Conservation (phyloP, 1,140 invertebrate genomes). For the Mycetomoellerius zeteki region DNA sequence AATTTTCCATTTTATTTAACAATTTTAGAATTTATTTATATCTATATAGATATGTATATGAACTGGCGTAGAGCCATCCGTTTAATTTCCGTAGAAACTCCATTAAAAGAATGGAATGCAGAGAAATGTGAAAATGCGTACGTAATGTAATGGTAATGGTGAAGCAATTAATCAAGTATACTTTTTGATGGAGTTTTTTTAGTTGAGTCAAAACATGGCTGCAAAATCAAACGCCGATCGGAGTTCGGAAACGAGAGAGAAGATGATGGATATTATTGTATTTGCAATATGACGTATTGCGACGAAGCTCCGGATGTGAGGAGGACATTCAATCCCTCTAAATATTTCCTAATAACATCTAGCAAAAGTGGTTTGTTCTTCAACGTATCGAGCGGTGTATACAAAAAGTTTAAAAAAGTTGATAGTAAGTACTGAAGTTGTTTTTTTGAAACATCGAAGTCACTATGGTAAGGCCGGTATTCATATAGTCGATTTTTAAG, state of each 20-base stretch:
- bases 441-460: background rate
- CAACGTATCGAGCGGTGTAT: constrained; percentile 76
- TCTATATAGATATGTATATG: background rate
- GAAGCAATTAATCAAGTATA: background rate
- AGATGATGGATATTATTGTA: constrained; percentile 91
- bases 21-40: background rate
- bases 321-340: constrained; percentile 80
- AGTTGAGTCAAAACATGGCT: background rate
- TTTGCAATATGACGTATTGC: constrained; percentile 94
- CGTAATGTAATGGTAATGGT: background rate
- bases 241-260: constrained; percentile 51
- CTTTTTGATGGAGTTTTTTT: background rate
- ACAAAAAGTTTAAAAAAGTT: constrained; percentile 32
- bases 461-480: background rate
- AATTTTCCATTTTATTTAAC: background rate
- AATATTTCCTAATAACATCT: constrained; percentile 89
- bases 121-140: background rate
- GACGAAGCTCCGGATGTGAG: constrained; percentile 89
- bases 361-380: constrained; percentile 88
- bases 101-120: background rate
- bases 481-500: too few species aligned
- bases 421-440: background rate
- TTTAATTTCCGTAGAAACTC: background rate
- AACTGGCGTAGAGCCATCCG: background rate
- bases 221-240: constrained; percentile 6